These are phyloP conservation scores for Proteles cristata DNA, from an alignment of 2,113 vertebrate genomes.

Conservation along the genomic window DNA sequence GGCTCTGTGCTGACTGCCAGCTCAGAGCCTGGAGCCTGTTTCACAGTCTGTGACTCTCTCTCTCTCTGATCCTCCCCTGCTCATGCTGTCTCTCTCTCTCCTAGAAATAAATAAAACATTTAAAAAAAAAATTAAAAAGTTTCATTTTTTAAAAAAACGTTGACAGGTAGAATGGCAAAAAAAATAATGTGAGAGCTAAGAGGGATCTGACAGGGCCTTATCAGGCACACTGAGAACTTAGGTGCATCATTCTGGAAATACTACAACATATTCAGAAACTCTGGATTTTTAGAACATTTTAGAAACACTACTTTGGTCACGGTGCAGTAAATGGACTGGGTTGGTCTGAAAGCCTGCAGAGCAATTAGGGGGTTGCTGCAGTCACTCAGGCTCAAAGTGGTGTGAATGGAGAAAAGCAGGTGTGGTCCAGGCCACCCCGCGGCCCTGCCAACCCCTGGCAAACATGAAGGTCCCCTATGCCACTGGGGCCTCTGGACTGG, in stretches of 20 bases:
- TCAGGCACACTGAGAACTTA: background rate
- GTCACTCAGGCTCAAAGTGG: background rate
- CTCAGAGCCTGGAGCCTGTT: no score
- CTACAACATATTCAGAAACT: background rate
- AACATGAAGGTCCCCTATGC: conserved; percentile 8
- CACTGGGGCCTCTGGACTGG: background rate
- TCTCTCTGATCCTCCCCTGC: no score
- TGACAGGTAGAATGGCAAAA: background rate
- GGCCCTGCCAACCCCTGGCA: background rate
- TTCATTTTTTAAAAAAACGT: background rate
- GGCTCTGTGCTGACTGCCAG: no score
- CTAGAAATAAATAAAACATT: no score
- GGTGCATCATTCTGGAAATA: background rate
- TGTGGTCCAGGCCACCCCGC: background rate
- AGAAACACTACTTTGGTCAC: background rate
- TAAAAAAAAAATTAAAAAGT: no score
- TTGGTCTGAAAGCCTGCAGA: background rate
- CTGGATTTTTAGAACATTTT: background rate
- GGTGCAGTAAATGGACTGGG: background rate
- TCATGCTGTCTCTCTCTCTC: no score
- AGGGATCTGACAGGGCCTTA: background rate
- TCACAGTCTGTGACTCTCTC: no score
- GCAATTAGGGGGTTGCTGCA: background rate
- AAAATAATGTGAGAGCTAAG: background rate
- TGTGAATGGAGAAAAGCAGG: conserved; percentile 22